Evolutionary conservation across 2,888 invertebrate species (phyloP), one percentile per base, ranked within the genome.

Genomic region (Apamea anceps): DNA sequence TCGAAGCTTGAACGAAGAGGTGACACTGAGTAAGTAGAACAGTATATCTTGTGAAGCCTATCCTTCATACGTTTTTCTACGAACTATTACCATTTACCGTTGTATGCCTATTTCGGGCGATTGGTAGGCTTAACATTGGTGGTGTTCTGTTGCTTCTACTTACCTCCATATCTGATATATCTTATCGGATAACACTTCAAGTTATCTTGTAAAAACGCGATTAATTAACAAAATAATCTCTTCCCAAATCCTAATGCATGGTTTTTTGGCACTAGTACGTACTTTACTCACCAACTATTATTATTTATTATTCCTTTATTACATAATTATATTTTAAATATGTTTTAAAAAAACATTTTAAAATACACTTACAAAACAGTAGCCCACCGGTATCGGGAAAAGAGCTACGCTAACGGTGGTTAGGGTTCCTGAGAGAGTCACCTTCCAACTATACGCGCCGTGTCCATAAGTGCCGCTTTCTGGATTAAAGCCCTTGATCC

Each of bases 1-100:
- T 15, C 97, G 98, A 76, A 93, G 91, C 74, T 90, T 98, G 42
- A 94, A 94, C 6, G 97, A 97, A 90, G 97, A 97, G 84, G 95
- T 98, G n/a, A 93, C 94, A 80, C 93, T 98, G 85, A 97, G 98
- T 97, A 93, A 93, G 95, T 77, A 42, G 10, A 7, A 51, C 10
- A 65, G 66, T 63, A 57, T 63, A 57, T 42, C 45, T 21, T 45
- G 18, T 76, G 12, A 63, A 68, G 37, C 13, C 1, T 18, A 13
- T 32, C 18, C 18, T 63, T 65, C n/a, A 32, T 32, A 65, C 3
- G n/a, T 48, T 25, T 21, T 15, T 57, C n/a, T 79, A n/a, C 5
- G 21, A 37, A n/a, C 13, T 45, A 42, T 70, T 21, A 8, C 25
- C 15, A 63, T 12, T 12, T 12, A n/a, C n/a, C 12, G 1, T 60